A percentile compares a stretch with the other conserved stretches of the same genome.
Evolutionary conservation across 92 coral and sea anemone genomes (phyloP).

Genomic region (Siderastrea siderea): DNA sequence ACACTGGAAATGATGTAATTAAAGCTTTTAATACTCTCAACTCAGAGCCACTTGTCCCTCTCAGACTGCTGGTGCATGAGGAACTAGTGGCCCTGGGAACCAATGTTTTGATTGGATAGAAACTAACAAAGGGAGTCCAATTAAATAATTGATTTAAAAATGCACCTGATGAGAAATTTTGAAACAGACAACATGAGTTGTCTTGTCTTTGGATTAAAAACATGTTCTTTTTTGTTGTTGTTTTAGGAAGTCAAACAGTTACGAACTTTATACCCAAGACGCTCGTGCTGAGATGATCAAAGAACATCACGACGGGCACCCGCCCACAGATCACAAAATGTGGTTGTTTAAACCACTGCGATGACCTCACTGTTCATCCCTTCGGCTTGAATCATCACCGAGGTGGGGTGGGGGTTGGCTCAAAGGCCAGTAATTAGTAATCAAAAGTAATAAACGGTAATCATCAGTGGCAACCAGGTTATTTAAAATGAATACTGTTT

Average conservation of each 20-base stretch:
- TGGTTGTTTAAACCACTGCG: conserved; percentile 69
- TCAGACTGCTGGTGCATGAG: too few relatives aligned
- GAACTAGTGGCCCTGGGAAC: too few relatives aligned
- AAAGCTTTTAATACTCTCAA: too few relatives aligned
- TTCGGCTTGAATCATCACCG: too few relatives aligned
- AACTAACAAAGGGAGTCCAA: too few relatives aligned
- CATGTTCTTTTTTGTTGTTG: background rate
- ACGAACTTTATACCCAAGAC: conserved; percentile 68
- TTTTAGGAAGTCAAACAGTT: conserved; percentile 67
- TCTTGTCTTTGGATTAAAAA: background rate
- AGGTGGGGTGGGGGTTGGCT: too few relatives aligned
- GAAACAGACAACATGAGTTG: background rate
- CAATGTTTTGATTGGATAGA: too few relatives aligned
- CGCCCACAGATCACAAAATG: conserved; percentile 55
- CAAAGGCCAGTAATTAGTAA: too few relatives aligned
- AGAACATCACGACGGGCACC: conserved; percentile 68
- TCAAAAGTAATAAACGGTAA: background rate
- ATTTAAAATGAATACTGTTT: too few relatives aligned
- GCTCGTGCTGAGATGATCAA: conserved; percentile 67
- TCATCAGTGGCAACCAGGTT: background rate
- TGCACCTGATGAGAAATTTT: background rate
- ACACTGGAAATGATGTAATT: too few relatives aligned
- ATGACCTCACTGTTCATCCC: background rate
- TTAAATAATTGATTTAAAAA: too few relatives aligned
- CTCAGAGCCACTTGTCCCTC: too few relatives aligned